phyloP scores from a whole-genome alignment of 2,888 invertebrate species.

The Pogonocherus hispidulus region DNA sequence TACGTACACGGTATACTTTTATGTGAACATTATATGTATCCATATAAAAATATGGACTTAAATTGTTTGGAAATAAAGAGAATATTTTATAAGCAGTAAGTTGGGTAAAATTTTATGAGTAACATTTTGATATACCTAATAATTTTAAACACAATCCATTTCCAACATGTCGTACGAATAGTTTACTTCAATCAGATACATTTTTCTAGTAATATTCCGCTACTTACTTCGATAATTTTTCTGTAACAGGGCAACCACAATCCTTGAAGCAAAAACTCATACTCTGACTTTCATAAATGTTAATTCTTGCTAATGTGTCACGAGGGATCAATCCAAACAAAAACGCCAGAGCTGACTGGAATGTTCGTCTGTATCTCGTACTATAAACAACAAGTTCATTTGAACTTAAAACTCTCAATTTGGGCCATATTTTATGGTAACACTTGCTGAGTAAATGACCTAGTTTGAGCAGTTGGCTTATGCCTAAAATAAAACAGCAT shows the following conservation, averaged over 20 bases:
- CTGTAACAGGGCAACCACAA: conserved; percentile 84
- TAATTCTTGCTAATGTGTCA: conserved; percentile 77
- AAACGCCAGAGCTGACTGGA: conserved; percentile 89
- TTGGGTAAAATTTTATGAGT: too few species aligned
- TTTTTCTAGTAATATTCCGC: too few species aligned
- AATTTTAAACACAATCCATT: too few species aligned
- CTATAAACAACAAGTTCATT: conserved; percentile 81
- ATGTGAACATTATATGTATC: too few species aligned
- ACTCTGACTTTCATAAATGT: conserved; percentile 83
- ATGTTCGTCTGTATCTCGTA: conserved; percentile 90
- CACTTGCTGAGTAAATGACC: conserved; percentile 78
- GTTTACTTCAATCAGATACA: too few species aligned
- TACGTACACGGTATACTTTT: too few species aligned
- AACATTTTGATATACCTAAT: too few species aligned
- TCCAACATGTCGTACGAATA: too few species aligned
- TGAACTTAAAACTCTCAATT: conserved; percentile 68
- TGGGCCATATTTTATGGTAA: conserved; percentile 70
- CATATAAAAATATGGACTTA: too few species aligned
- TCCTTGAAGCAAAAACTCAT: conserved; percentile 89
- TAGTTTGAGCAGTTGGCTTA: conserved; percentile 85
- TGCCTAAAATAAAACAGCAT: conserved; percentile 38
- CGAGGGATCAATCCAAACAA: conserved; percentile 79
- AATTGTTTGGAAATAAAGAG: too few species aligned
- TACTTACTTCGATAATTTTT: conserved; percentile 72
- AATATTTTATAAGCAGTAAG: too few species aligned